Percentiles rank a stretch among this genome's conserved stretches.
Evolutionary conservation across 2,113 vertebrate species (phyloP).

Genomic region (Vireo altiloquus): DNA sequence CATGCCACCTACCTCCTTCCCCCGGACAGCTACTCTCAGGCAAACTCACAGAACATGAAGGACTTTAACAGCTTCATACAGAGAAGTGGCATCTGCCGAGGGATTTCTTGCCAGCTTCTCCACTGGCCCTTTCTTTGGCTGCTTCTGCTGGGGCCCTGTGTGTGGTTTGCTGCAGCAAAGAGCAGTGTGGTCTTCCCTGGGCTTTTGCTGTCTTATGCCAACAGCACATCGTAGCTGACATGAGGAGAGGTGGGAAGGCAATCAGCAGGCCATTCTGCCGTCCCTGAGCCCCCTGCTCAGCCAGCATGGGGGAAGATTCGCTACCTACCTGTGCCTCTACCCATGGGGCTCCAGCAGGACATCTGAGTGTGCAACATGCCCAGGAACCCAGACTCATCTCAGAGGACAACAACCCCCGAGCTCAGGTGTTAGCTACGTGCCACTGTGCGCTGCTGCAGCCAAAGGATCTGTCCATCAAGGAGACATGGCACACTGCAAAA

Average conservation of each 20-base stretch:
- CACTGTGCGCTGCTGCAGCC: background rate
- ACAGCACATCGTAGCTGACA: background rate
- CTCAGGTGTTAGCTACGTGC: background rate
- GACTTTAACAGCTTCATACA: background rate
- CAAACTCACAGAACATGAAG: background rate
- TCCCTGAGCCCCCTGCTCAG: background rate
- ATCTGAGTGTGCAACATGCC: background rate
- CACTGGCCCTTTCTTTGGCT: background rate
- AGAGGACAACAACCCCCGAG: background rate
- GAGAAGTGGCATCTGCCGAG: background rate
- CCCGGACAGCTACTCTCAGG: background rate
- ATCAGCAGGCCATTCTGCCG: background rate
- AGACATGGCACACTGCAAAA: background rate
- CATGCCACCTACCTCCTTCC: background rate
- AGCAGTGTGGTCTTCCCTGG: rapidly evolving
- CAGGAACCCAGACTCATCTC: background rate
- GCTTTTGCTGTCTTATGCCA: background rate
- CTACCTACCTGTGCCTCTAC: background rate
- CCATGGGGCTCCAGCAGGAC: background rate
- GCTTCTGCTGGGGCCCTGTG: background rate
- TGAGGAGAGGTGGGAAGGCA: background rate
- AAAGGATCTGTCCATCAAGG: background rate
- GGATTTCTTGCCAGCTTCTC: background rate
- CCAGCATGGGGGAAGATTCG: background rate
- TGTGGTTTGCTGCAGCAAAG: background rate